Percentiles rank a stretch among this genome's conserved stretches.
These are phyloP conservation scores for Drosophila longiperda DNA, from an alignment of 2,888 invertebrate species.

Conservation along the genomic window DNA sequence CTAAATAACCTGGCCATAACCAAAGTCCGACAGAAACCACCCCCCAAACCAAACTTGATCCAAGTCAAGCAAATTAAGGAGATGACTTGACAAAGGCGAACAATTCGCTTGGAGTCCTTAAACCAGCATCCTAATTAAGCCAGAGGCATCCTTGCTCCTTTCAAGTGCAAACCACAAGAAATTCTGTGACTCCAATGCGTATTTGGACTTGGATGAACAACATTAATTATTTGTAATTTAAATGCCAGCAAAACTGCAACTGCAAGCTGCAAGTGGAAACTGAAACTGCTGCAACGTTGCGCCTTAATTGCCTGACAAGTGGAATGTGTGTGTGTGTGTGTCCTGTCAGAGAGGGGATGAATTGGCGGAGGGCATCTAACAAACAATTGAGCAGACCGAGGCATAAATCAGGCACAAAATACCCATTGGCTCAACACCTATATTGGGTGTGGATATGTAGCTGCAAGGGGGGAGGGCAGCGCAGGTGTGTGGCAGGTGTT, in stretches of 20 bases:
- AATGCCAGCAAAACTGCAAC: slow-evolving; percentile 23
- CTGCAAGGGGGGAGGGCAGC: neutral
- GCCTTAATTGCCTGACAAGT: slow-evolving; percentile 64
- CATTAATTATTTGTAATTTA: slow-evolving; percentile 68
- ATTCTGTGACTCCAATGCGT: slow-evolving; percentile 2
- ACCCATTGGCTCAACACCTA: slow-evolving; percentile 64
- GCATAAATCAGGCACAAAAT: slow-evolving; percentile 62
- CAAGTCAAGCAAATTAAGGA: slow-evolving; percentile 3
- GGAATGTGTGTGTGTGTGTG: slow-evolving; percentile 11
- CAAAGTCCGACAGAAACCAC: slow-evolving; percentile 34
- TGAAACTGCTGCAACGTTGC: slow-evolving; percentile 18
- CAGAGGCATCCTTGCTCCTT: slow-evolving; percentile 52
- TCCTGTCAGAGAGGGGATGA: neutral
- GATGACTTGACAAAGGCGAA: slow-evolving; percentile 23
- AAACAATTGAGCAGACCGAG: slow-evolving; percentile 56
- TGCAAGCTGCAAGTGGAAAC: slow-evolving; percentile 4
- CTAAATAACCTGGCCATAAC: slow-evolving; percentile 25
- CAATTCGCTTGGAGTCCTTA: neutral
- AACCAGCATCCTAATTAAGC: slow-evolving; percentile 62
- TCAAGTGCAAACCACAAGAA: slow-evolving; percentile 57
- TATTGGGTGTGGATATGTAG: slow-evolving; percentile 1
- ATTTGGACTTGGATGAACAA: slow-evolving; percentile 37
- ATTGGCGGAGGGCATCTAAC: slow-evolving; percentile 15
- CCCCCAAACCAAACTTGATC: slow-evolving; percentile 36
- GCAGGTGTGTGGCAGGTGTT: neutral